A percentile compares a stretch with the other conserved stretches of the same genome.
phyloP scores from a whole-genome alignment of 1,140 invertebrate species.

The Leptinotarsa lineolata region DNA sequence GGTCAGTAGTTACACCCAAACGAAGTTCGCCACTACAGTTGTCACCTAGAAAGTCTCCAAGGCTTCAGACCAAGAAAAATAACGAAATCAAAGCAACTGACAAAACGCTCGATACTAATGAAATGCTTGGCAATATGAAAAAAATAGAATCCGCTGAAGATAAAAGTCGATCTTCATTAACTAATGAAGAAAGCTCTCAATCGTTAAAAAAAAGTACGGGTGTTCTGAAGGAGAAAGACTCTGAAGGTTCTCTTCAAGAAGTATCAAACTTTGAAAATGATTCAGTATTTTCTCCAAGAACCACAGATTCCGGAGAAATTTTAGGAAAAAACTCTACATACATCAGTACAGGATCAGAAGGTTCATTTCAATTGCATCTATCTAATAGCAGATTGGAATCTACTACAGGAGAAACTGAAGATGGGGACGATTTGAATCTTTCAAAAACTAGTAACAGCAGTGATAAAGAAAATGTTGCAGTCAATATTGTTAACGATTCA shows the following conservation, averaged over 20 bases:
- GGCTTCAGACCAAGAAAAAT: constrained; percentile 12
- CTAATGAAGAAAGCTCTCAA: neutral
- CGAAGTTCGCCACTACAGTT: neutral
- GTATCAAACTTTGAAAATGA: neutral
- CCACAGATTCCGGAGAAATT: neutral
- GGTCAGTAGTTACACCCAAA: neutral
- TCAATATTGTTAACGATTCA: constrained; percentile 13
- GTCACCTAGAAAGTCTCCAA: constrained; percentile 32
- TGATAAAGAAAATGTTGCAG: constrained; percentile 34
- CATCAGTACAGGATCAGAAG: constrained; percentile 28
- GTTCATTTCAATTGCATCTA: constrained; percentile 30
- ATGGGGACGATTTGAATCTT: constrained; percentile 12
- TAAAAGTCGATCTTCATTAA: neutral
- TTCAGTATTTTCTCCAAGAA: neutral
- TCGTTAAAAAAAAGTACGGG: neutral
- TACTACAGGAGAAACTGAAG: neutral
- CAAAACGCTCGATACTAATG: neutral
- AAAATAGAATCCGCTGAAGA: too few relatives aligned
- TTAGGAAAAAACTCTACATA: neutral
- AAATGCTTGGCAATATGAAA: too few relatives aligned
- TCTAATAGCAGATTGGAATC: constrained; percentile 11
- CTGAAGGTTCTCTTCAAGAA: neutral
- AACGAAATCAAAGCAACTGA: neutral
- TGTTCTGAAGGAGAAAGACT: neutral
- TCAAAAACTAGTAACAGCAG: constrained; percentile 28